Conservation (phyloP, 92 coral and sea anemone genomes). For the Zoanthus gigantus region DNA sequence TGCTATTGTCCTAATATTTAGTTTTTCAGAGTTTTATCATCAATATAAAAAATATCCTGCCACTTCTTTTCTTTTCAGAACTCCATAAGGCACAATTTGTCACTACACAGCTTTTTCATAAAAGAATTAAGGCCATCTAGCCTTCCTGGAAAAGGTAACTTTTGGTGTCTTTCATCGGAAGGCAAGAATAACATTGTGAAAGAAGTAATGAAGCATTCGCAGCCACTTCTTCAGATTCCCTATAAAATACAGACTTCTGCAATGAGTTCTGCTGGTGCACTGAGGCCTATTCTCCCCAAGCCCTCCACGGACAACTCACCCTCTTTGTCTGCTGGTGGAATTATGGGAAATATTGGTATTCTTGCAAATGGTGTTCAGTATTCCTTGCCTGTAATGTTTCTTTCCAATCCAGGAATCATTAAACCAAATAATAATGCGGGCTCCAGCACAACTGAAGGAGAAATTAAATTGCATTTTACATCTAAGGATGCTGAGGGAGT, state of each 20-base stretch:
- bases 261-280: conserved; percentile 57
- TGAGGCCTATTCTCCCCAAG: conserved; percentile 94
- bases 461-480: background rate
- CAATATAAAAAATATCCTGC: too few relatives aligned
- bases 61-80: conserved; percentile 69
- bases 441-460: background rate
- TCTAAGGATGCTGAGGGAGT: conserved; percentile 1
- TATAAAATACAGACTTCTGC: conserved; percentile 35
- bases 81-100: conserved; percentile 96
- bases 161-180: conserved; percentile 96
- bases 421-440: background rate
- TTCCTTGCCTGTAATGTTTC: conserved; percentile 50
- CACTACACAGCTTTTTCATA: conserved; percentile 94
- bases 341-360: conserved; percentile 46
- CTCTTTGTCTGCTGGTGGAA: conserved; percentile 36
- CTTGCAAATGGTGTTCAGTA: conserved; percentile 40
- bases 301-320: conserved; percentile 59
- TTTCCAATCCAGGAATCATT: conserved; percentile 10
- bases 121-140: conserved; percentile 88
- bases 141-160: conserved; percentile 97
- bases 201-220: conserved; percentile 89
- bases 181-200: conserved; percentile 94
- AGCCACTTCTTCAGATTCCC: conserved; percentile 69
- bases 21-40: too few relatives aligned
- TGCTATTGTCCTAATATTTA: too few relatives aligned